Evolutionary conservation across 2,888 invertebrate genomes (phyloP).

Genomic region (Nycteola revayana): DNA sequence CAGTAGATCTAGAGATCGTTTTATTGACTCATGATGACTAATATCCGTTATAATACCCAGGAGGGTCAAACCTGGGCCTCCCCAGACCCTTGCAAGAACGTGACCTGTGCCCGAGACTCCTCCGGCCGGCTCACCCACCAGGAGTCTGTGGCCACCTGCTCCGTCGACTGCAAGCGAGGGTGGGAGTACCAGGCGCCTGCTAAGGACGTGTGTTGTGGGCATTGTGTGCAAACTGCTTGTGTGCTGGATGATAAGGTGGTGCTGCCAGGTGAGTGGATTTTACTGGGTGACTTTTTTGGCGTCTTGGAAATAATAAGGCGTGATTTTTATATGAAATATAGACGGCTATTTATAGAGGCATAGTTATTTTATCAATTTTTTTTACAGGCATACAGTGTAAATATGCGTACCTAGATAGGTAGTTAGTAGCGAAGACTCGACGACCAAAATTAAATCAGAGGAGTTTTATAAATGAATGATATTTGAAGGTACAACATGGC

Average conservation of each 20-base stretch:
- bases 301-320: too few relatives aligned
- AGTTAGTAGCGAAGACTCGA: too few relatives aligned
- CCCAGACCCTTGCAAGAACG: conserved; percentile 77
- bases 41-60: conserved; percentile 31
- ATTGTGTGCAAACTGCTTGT: conserved; percentile 83
- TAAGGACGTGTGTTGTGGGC: conserved; percentile 83
- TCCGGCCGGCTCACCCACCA: conserved; percentile 60
- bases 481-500: conserved; percentile 83
- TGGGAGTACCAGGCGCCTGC: conserved; percentile 76
- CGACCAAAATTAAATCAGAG: too few relatives aligned
- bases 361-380: too few relatives aligned
- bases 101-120: conserved; percentile 67
- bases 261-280: conserved; percentile 57
- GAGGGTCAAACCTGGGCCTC: conserved; percentile 77
- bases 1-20: too few relatives aligned
- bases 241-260: conserved; percentile 72
- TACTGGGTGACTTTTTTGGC: too few relatives aligned
- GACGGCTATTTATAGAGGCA: too few relatives aligned
- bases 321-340: not conserved
- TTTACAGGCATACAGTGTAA: too few relatives aligned
- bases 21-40: not conserved
- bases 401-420: too few relatives aligned
- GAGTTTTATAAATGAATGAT: too few relatives aligned
- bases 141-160: conserved; percentile 67
- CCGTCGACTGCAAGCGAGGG: conserved; percentile 73